Evolutionary conservation across 2,797 vertebrate species (phyloP), one percentile per base, ranked within the genome.

Genomic region (Megaceryle alcyon): DNA sequence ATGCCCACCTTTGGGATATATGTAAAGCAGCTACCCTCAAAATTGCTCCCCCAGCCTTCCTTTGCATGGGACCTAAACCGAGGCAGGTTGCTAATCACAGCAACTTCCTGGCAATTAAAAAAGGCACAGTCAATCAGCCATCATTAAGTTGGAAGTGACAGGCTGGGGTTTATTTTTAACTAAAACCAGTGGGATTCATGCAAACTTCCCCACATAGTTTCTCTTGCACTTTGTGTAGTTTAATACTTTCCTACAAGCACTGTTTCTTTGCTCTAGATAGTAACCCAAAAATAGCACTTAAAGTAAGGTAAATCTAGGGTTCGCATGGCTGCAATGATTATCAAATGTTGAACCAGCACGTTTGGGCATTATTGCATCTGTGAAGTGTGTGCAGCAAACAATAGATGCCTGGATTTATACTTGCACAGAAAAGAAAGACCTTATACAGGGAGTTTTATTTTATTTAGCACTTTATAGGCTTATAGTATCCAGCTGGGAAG

Each of bases 111-210:
- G 35, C 86, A 95, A 90, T 93, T 92, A 66, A 88, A 86, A 95
- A 73, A 80, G 70, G 39, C 66, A 90, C n/a, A 92, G 77, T 88
- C 88, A 82, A 80, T 89, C 93, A 92, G 75, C 66, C 57, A 80
- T 85, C 83, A 87, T 43, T 48, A 92, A 79, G 78, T 7, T 89
- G 68, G 53, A 82, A 89, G 44, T 92, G 93, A 91, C 78, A 92
- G 44, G 51, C 33, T 68, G 10, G 12, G 56, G 15, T 71, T 92
- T 93, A 92, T 96, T 96, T 95, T 95, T 82, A 92, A 85, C 86
- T 75, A 35, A 57, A 94, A 94, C 39, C 39, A 70, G 48, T n/a
- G 35, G 11, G 60, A 95, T 87, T 85, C 13, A 20, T 46, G 46
- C 64, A 59, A 91, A 69, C 25, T 63, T 88, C 26, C 19, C 29